Conservation (phyloP, 2,113 vertebrate genomes). For the Solenodon paradoxus region DNA sequence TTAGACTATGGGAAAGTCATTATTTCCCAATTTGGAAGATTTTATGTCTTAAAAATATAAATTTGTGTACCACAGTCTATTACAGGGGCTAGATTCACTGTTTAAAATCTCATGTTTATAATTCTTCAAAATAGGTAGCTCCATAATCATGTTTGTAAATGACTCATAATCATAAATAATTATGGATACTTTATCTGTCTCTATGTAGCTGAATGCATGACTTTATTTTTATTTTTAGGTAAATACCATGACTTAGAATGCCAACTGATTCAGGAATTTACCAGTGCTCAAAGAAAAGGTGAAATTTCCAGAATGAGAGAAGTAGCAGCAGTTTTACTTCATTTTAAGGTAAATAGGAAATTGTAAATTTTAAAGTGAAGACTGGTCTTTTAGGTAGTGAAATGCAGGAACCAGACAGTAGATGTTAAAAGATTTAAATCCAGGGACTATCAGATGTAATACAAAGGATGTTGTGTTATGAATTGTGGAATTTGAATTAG, state of each 20-base stretch:
- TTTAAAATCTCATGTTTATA: slow-evolving; percentile 41
- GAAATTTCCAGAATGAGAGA: slow-evolving; percentile 98
- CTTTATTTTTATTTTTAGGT: slow-evolving; percentile 84
- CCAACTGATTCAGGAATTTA: slow-evolving; percentile 98
- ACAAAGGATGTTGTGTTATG: neutral
- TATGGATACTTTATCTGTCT: neutral
- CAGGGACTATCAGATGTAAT: neutral
- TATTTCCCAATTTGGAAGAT: neutral
- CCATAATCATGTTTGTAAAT: slow-evolving; percentile 33
- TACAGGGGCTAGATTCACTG: neutral
- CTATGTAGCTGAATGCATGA: neutral
- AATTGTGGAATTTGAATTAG: neutral
- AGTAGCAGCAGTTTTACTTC: slow-evolving; percentile 96
- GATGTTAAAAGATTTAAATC: neutral
- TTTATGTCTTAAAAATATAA: neutral
- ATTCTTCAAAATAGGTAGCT: slow-evolving; percentile 25
- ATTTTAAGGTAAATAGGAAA: slow-evolving; percentile 93
- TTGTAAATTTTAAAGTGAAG: slow-evolving; percentile 7
- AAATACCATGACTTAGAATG: slow-evolving; percentile 99
- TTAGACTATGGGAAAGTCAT: neutral
- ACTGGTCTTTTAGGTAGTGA: neutral
- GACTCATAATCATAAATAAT: neutral
- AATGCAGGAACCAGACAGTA: neutral
- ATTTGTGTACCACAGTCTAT: neutral
- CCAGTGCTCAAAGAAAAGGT: slow-evolving; percentile 92